phyloP scores from a whole-genome alignment of 2,888 invertebrate genomes.

The Chymomyza fuscimana region DNA sequence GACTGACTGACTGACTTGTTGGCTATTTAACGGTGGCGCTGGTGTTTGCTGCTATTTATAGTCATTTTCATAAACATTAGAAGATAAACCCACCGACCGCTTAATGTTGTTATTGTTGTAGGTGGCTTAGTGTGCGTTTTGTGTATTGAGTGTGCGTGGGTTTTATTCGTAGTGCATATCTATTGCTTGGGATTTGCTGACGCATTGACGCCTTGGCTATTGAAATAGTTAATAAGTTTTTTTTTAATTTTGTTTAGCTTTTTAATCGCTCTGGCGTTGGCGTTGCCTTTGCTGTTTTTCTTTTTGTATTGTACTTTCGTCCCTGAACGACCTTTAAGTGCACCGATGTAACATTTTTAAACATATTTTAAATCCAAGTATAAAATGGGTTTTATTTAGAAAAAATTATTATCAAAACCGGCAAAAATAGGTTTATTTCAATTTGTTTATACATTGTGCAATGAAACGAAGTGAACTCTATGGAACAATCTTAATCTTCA shows the following conservation, averaged over 20 bases:
- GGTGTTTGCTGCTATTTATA: constrained; percentile 55
- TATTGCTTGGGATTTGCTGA: constrained; percentile 47
- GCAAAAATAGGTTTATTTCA: too few relatives aligned
- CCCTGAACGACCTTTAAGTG: constrained; percentile 49
- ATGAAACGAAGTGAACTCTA: too few relatives aligned
- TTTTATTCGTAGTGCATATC: constrained; percentile 34
- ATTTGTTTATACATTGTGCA: too few relatives aligned
- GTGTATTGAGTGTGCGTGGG: constrained; percentile 30
- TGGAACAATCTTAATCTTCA: too few relatives aligned
- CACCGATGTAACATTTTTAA: constrained; percentile 1
- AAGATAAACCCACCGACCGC: constrained; percentile 59
- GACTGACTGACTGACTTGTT: constrained; percentile 7
- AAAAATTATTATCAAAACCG: too few relatives aligned
- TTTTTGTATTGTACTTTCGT: constrained; percentile 21
- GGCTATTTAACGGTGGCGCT: not conserved
- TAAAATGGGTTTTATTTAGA: too few relatives aligned
- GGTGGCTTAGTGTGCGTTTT: constrained; percentile 10
- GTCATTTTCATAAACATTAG: constrained; percentile 65
- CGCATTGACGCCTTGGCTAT: constrained; percentile 43
- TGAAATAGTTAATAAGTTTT: constrained; percentile 48
- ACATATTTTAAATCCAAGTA: not conserved
- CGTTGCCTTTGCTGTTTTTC: constrained; percentile 23
- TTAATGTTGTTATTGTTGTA: constrained; percentile 29
- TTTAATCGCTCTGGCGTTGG: constrained; percentile 38
- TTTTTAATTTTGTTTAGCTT: constrained; percentile 44